Conservation (phyloP, 2,888 invertebrate species). For the Dolichopus griseipennis region DNA sequence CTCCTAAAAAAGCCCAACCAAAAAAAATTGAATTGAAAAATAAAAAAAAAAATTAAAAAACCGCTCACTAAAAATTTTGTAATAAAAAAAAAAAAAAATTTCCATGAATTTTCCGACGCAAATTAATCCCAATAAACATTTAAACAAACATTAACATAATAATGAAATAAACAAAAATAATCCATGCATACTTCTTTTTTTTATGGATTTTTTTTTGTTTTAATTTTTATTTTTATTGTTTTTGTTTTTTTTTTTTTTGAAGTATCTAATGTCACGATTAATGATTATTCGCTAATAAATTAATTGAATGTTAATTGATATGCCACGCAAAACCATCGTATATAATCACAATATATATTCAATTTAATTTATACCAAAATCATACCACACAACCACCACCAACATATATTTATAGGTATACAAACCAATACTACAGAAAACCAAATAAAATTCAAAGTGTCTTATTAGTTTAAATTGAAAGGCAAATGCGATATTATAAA, state of each 20-base stretch:
- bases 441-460: no score
- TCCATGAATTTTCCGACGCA: conserved; percentile 1
- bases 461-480: no score
- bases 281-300: conserved; percentile 6
- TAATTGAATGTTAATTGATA: conserved; percentile 6
- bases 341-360: no score
- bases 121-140: background rate
- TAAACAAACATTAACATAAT: background rate
- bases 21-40: background rate
- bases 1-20: no score
- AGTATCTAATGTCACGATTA: conserved; percentile 6
- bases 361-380: no score
- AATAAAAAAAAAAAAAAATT: background rate
- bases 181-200: background rate
- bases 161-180: background rate
- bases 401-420: no score
- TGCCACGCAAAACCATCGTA: background rate
- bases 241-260: background rate
- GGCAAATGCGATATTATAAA: no score
- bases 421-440: no score
- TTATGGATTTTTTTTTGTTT: background rate
- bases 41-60: background rate
- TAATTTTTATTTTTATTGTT: background rate
- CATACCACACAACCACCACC: no score
- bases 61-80: no score